Percentiles rank a stretch among this genome's conserved stretches.
Conservation (phyloP, 2,113 vertebrate species). For the Mustelus asterias region DNA sequence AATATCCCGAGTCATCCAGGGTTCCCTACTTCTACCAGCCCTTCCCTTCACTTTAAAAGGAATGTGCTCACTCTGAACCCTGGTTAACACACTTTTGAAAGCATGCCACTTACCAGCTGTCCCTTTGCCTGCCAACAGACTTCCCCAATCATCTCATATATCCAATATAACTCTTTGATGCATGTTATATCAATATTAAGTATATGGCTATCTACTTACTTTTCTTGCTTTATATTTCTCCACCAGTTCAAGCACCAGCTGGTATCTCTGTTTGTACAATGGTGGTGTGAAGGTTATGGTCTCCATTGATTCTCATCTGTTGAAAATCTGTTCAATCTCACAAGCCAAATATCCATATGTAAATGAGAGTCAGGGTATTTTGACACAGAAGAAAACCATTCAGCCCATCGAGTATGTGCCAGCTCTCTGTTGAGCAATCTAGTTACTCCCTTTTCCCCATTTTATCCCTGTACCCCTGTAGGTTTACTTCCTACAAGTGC, state of each 20-base stretch:
- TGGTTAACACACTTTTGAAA: too few species aligned
- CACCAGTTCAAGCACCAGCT: slow-evolving; percentile 77
- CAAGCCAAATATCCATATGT: neutral
- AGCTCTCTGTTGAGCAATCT: too few species aligned
- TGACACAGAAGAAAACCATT: too few species aligned
- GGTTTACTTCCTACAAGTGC: neutral
- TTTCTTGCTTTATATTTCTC: slow-evolving; percentile 64
- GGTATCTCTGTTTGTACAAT: slow-evolving; percentile 70
- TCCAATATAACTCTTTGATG: neutral
- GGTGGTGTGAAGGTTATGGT: slow-evolving; percentile 66
- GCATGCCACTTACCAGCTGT: too few species aligned
- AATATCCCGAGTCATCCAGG: too few species aligned
- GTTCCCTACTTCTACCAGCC: too few species aligned
- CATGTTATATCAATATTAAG: neutral
- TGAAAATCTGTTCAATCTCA: neutral
- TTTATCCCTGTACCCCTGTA: neutral
- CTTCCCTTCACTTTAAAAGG: too few species aligned
- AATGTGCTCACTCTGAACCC: too few species aligned
- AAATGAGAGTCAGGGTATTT: neutral
- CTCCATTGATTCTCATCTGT: slow-evolving; percentile 7
- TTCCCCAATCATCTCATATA: neutral
- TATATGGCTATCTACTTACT: slow-evolving; percentile 56
- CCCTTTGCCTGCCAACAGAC: too few species aligned
- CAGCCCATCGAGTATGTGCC: too few species aligned
- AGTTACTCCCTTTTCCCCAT: too few species aligned